Conservation (phyloP, 2,888 invertebrate species). For the Melanchra persicariae region DNA sequence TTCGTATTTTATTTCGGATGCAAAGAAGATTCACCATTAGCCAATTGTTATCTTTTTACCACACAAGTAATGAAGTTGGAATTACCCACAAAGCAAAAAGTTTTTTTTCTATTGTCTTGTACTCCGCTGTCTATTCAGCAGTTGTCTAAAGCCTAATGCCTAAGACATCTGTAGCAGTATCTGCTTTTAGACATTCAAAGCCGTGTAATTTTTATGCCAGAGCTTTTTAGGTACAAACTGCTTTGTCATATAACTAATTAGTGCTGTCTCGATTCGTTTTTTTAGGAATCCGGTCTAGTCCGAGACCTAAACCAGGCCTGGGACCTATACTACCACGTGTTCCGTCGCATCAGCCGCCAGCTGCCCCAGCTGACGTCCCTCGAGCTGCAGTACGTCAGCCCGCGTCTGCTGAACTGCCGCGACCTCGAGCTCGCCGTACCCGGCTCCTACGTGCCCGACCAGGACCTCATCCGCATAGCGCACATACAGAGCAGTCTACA, state of each 20-base stretch:
- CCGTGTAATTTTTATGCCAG: too few relatives aligned
- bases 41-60: too few relatives aligned
- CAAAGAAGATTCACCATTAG: too few relatives aligned
- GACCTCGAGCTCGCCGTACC: slow-evolving; percentile 99
- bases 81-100: too few relatives aligned
- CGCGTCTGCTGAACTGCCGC: slow-evolving; percentile 96
- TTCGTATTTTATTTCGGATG: too few relatives aligned
- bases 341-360: slow-evolving; percentile 98
- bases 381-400: slow-evolving; percentile 98
- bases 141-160: too few relatives aligned
- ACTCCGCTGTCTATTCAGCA: too few relatives aligned
- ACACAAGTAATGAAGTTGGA: too few relatives aligned
- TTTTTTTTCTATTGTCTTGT: too few relatives aligned
- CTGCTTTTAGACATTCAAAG: too few relatives aligned
- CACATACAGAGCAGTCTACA: slow-evolving; percentile 97
- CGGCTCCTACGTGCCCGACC: slow-evolving; percentile 98
- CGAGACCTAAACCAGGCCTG: slow-evolving; percentile 99
- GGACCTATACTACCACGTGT: slow-evolving; percentile 99
- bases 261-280: not conserved
- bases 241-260: not conserved
- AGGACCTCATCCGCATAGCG: slow-evolving; percentile 96
- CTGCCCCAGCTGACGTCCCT: slow-evolving; percentile 97
- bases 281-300: slow-evolving; percentile 94
- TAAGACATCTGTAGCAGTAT: too few relatives aligned
- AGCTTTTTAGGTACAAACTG: not conserved